Evolutionary conservation across 2,797 vertebrate species (phyloP), one percentile per base, ranked within the genome.

Genomic region (Botia kubotai): DNA sequence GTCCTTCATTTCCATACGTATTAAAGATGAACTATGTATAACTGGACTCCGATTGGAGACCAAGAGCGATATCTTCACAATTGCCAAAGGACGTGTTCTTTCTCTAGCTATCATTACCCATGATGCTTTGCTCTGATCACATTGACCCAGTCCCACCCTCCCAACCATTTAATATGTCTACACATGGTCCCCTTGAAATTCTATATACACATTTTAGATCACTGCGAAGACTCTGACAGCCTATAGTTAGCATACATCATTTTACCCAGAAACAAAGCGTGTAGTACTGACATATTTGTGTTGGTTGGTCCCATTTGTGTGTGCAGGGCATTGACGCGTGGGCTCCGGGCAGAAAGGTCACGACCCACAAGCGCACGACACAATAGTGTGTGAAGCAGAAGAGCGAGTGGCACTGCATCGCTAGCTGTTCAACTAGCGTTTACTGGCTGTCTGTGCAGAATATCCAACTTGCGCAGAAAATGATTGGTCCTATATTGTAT

Each of bases 261-360:
- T 75, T 43, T 58, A 65, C 58, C 62, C 68, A 73, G 71, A 73
- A 74, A 62, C 29, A 60, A 57, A 73, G 75, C n/a, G 43, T 82
- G 67, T 60, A 77, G 80, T 63, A 60, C 55, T 78, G 83, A 83
- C 60, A 68, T 72, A 74, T 83, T 83, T 78, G 78, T 80, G 69
- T 83, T 87, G 86, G 86, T 87, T 87, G 86, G 86, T 87, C 86
- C 86, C 86, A 39, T 83, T 81, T 81, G 33, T 79, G 67, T 82
- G 85, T 86, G 82, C 81, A 80, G 77, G 57, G 69, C 58, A n/a
- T 69, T 77, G 65, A 72, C 74, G 74, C 69, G 76, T 79, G 39
- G 73, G 78, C 50, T 57, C 66, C 46, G 55, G 82, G 83, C 75
- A 77, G 55, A 75, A 84, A 80, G 70, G 50, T 72, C 53, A 63